Evolutionary conservation across 2,888 invertebrate genomes (phyloP).

Genomic region (Netelia inedita): DNA sequence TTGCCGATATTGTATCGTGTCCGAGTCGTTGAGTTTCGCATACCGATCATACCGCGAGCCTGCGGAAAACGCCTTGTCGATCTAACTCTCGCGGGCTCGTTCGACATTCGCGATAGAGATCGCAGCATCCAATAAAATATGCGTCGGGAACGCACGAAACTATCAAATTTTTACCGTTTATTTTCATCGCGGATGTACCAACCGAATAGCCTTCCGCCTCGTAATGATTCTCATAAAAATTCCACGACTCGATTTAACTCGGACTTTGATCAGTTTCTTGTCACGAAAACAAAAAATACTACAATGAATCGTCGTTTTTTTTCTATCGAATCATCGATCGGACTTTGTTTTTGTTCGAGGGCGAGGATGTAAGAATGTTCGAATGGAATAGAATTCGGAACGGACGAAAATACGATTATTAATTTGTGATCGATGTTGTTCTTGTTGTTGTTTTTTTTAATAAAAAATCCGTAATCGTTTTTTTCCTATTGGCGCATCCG

Average conservation of each 20-base stretch:
- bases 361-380: no score
- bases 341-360: not conserved
- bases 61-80: conserved; percentile 1
- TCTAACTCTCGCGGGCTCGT: not conserved
- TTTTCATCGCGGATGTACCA: conserved; percentile 27
- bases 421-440: no score
- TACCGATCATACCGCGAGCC: conserved; percentile 37
- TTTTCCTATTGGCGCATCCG: no score
- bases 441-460: no score
- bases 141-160: not conserved
- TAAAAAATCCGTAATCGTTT: no score
- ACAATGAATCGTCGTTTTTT: not conserved
- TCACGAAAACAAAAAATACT: not conserved
- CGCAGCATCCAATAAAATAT: conserved; percentile 26
- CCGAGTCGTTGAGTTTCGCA: conserved; percentile 51
- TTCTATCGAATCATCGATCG: not conserved
- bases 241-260: not conserved
- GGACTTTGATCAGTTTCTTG: not conserved
- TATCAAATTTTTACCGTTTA: conserved; percentile 10
- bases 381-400: no score
- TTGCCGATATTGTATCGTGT: conserved; percentile 40
- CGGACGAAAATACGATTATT: no score
- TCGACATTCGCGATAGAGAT: conserved; percentile 30
- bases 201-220: not conserved
- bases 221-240: not conserved